Conservation (phyloP, 2,113 vertebrate genomes). For the Chitala chitala region DNA sequence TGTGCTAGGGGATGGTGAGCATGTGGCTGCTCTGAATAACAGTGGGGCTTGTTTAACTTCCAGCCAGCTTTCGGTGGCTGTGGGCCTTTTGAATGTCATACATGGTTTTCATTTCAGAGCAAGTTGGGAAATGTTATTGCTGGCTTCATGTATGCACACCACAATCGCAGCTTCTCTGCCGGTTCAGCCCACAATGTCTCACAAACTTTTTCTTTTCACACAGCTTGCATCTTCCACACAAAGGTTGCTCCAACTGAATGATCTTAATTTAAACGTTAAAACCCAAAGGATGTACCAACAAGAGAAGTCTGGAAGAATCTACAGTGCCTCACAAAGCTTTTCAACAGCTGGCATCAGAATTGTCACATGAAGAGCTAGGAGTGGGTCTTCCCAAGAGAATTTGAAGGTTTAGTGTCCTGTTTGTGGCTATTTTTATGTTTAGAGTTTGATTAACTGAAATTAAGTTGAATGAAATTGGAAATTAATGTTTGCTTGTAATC, state of each 20-base stretch:
- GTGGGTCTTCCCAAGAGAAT: not conserved
- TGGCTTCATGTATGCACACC: slow-evolving; percentile 41
- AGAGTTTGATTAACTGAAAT: no score
- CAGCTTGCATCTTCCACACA: slow-evolving; percentile 38
- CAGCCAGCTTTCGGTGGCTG: slow-evolving; percentile 21
- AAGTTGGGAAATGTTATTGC: slow-evolving; percentile 45
- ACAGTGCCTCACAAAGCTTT: no score
- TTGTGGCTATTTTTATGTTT: no score
- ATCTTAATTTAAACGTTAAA: slow-evolving; percentile 17
- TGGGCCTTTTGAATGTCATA: slow-evolving; percentile 11
- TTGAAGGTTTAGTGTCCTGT: no score
- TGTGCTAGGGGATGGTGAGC: not conserved
- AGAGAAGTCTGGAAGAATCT: not conserved
- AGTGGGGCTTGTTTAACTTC: not conserved
- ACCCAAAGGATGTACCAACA: not conserved
- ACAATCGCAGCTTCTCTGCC: slow-evolving; percentile 41
- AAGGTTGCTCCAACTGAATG: slow-evolving; percentile 40
- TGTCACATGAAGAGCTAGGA: not conserved
- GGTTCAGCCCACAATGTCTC: slow-evolving; percentile 35
- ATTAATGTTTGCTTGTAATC: no score
- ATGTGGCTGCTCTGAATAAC: not conserved
- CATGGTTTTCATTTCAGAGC: slow-evolving; percentile 28
- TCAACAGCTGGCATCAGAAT: not conserved
- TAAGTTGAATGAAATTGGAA: no score
- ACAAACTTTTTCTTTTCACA: slow-evolving; percentile 43